These are phyloP conservation scores for Sussaba pulchella DNA, from an alignment of 2,888 invertebrate species.

Conservation along the genomic window DNA sequence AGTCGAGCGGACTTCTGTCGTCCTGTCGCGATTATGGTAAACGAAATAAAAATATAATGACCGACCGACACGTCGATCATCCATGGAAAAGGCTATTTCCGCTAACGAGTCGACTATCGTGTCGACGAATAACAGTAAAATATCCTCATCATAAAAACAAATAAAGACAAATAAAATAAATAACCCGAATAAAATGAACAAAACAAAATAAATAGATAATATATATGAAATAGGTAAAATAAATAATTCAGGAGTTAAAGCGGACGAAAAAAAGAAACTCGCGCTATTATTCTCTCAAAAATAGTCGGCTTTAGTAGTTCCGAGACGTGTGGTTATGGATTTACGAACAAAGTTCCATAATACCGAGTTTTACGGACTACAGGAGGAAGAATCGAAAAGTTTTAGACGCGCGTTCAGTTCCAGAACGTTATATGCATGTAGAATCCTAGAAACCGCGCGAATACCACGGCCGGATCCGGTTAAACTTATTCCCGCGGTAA, in stretches of 20 bases:
- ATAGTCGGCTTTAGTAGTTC: constrained; percentile 48
- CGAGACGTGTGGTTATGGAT: constrained; percentile 34
- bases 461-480: too few relatives aligned
- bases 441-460: constrained; percentile 30
- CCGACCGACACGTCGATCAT: constrained; percentile 25
- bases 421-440: constrained; percentile 20
- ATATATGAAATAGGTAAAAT: not conserved
- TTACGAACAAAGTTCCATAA: constrained; percentile 8
- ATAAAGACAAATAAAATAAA: too few relatives aligned
- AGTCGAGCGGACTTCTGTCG: constrained; percentile 25
- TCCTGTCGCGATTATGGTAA: constrained; percentile 19
- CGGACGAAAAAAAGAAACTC: not conserved
- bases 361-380: constrained; percentile 1
- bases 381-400: constrained; percentile 15
- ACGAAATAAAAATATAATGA: constrained; percentile 16
- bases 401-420: constrained; percentile 24
- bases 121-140: constrained; percentile 29
- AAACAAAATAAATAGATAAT: not conserved
- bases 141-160: not conserved
- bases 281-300: constrained; percentile 71
- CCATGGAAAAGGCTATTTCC: constrained; percentile 23
- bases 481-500: too few relatives aligned
- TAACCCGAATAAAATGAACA: not conserved
- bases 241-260: not conserved
- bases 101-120: constrained; percentile 38